Conservation (phyloP, 1,140 invertebrate species). For the Eumeta japonica region DNA sequence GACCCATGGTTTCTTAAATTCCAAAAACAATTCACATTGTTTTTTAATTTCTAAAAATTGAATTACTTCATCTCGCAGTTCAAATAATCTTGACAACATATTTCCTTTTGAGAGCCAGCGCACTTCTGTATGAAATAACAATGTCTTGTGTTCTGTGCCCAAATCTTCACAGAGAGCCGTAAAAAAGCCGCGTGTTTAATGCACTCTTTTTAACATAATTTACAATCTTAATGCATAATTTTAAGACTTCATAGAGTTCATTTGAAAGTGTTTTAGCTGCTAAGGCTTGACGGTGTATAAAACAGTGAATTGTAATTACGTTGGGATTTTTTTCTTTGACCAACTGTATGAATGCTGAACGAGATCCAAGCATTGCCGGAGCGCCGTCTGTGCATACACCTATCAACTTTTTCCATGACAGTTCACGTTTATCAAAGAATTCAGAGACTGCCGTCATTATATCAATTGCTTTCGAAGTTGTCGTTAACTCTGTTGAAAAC, state of each 20-base stretch:
- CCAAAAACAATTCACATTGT: conserved; percentile 9
- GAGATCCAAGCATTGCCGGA: conserved; percentile 32
- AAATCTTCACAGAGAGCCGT: too few species aligned
- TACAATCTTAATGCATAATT: conserved; percentile 23
- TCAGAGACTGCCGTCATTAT: conserved; percentile 12
- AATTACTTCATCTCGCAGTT: conserved; percentile 16
- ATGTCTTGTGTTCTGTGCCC: conserved; percentile 17
- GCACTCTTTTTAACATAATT: conserved; percentile 28
- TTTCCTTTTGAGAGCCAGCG: conserved; percentile 27
- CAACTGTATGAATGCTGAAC: conserved; percentile 24
- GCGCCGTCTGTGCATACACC: conserved; percentile 15
- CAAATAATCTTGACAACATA: conserved; percentile 16
- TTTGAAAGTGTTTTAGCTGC: conserved; percentile 26
- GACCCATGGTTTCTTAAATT: too few species aligned
- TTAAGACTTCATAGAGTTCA: conserved; percentile 16
- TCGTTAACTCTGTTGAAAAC: too few species aligned
- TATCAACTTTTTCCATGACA: too few species aligned
- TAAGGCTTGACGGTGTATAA: too few species aligned
- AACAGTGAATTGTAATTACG: conserved; percentile 20
- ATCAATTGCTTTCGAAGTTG: conserved; percentile 10
- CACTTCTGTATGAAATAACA: too few species aligned
- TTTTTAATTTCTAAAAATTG: conserved; percentile 13
- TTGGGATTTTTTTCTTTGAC: too few species aligned
- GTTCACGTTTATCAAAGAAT: conserved; percentile 14
- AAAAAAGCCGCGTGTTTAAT: conserved; percentile 22